Conservation (phyloP, 1,140 invertebrate genomes). For the Gryllus bimaculatus region DNA sequence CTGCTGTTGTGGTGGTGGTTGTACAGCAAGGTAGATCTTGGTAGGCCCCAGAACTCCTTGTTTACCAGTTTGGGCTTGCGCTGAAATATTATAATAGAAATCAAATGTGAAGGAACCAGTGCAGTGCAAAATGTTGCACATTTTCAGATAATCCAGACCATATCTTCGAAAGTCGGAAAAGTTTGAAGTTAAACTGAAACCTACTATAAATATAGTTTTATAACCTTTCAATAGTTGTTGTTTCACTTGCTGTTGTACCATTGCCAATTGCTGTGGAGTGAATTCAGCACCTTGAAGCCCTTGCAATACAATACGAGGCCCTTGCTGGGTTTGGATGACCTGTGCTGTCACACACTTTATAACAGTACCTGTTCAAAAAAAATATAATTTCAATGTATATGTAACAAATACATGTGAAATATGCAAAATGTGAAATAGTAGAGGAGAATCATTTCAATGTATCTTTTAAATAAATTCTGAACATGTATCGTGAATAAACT, state of each 20-base stretch:
- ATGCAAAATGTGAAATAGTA: too few species aligned
- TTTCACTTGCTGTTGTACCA: slow-evolving; percentile 79
- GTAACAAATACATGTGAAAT: too few species aligned
- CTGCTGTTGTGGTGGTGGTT: slow-evolving; percentile 38
- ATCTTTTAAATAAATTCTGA: too few species aligned
- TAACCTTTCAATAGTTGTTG: slow-evolving; percentile 74
- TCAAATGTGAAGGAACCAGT: background rate
- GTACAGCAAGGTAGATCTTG: slow-evolving; percentile 74
- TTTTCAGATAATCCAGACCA: too few species aligned
- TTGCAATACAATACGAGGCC: slow-evolving; percentile 73
- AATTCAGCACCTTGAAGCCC: slow-evolving; percentile 71
- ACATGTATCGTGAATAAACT: too few species aligned
- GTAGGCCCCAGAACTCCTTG: slow-evolving; percentile 71
- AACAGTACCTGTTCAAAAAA: slow-evolving; percentile 44
- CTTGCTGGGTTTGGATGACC: slow-evolving; percentile 71
- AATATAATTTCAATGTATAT: too few species aligned
- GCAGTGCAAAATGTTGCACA: too few species aligned
- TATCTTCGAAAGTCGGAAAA: too few species aligned
- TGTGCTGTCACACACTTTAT: slow-evolving; percentile 77
- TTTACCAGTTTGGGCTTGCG: slow-evolving; percentile 69
- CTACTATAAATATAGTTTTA: too few species aligned
- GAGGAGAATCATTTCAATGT: too few species aligned
- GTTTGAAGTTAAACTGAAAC: too few species aligned
- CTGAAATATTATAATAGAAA: slow-evolving; percentile 32
- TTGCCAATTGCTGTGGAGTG: slow-evolving; percentile 63